Percentiles rank a stretch among this genome's conserved stretches.
phyloP scores from a whole-genome alignment of 2,113 vertebrate genomes.

The Ardeotis arabs region DNA sequence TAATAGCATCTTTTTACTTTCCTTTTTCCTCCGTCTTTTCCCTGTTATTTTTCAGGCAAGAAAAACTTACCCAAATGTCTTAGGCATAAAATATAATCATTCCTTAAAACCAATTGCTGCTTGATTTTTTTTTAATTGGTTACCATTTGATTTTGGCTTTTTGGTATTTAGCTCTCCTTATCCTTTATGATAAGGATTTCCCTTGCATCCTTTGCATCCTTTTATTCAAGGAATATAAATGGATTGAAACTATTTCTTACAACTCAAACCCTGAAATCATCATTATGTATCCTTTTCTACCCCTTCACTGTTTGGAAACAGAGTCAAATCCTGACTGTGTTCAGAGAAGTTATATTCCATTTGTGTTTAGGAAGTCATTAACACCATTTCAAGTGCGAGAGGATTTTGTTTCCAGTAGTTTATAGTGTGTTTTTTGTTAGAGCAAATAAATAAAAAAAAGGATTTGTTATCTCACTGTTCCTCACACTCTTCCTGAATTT shows the following conservation, averaged over 20 bases:
- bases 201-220: background rate
- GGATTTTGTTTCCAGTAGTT: background rate
- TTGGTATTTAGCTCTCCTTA: background rate
- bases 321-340: background rate
- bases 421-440: background rate
- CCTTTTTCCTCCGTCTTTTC: background rate
- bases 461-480: background rate
- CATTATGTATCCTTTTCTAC: background rate
- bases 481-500: background rate
- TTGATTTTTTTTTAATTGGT: background rate
- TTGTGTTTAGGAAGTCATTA: background rate
- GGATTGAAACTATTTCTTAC: background rate
- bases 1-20: background rate
- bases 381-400: background rate
- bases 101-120: background rate
- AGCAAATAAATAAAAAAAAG: background rate
- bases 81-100: background rate
- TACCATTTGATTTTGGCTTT: background rate
- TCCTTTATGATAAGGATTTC: background rate
- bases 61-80: background rate
- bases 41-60: background rate
- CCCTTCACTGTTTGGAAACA: background rate
- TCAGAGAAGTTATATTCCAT: background rate
- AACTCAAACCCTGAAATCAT: background rate
- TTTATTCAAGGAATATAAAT: background rate